These are phyloP conservation scores for Hypomecis punctinalis DNA, from an alignment of 2,888 invertebrate species.

Conservation along the genomic window DNA sequence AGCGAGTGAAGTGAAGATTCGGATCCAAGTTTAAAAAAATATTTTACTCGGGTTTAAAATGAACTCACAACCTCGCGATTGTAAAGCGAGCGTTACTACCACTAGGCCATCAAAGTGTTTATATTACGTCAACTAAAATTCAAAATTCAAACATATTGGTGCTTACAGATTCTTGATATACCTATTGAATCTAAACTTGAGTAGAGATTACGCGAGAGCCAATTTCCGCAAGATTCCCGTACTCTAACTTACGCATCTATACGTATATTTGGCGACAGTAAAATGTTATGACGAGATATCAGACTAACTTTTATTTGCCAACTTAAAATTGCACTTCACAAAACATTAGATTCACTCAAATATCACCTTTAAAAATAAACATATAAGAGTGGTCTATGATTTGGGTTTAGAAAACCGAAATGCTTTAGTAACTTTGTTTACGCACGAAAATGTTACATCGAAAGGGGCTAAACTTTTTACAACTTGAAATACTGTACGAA, in stretches of 20 bases:
- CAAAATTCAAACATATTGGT: conserved; percentile 14
- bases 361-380: conserved; percentile 39
- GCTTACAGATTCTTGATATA: conserved; percentile 33
- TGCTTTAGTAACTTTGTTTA: conserved; percentile 49
- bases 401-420: conserved; percentile 16
- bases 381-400: conserved; percentile 34
- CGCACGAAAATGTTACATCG: conserved; percentile 68
- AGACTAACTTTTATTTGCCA: conserved; percentile 63
- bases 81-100: no score
- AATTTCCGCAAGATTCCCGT: conserved; percentile 69
- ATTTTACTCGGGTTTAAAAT: no score
- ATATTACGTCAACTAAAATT: neutral
- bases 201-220: conserved; percentile 66
- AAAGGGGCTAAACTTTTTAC: conserved; percentile 77
- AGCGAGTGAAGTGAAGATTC: no score
- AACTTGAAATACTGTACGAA: conserved; percentile 72
- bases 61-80: no score
- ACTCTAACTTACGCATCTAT: conserved; percentile 57
- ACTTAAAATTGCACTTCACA: conserved; percentile 41
- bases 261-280: conserved; percentile 68
- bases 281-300: conserved; percentile 79
- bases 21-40: no score
- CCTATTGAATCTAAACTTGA: conserved; percentile 56
- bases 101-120: no score
- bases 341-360: conserved; percentile 33